Percentiles rank a stretch among this genome's conserved stretches.
These are phyloP conservation scores for Falco rusticolus DNA, from an alignment of 2,797 vertebrate species.

Conservation along the genomic window DNA sequence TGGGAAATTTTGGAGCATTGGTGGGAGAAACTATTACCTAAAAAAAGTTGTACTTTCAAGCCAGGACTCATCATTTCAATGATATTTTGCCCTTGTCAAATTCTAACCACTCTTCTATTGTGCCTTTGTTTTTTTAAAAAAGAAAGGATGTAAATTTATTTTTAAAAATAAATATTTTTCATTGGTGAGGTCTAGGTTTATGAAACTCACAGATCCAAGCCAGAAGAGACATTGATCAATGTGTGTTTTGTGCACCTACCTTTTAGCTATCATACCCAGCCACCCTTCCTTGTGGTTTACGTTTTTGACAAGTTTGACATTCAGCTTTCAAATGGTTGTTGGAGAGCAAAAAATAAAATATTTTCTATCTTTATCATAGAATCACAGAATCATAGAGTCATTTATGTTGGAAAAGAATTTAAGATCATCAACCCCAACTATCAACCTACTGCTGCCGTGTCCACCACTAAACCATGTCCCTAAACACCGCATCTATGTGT, in stretches of 20 bases:
- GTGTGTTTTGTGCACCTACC: not conserved
- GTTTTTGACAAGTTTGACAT: not conserved
- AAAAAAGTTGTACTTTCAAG: not conserved
- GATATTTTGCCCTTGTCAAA: not conserved
- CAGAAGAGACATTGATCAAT: not conserved
- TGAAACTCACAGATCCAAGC: not conserved
- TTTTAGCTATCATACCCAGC: not conserved
- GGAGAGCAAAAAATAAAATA: not conserved
- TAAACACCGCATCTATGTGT: no score
- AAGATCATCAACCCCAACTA: no score
- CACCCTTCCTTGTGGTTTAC: not conserved
- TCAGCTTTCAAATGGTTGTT: not conserved
- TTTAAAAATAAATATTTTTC: not conserved
- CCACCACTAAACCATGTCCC: no score
- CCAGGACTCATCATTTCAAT: not conserved
- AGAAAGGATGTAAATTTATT: not conserved
- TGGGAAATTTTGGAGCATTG: not conserved
- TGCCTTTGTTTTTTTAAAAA: not conserved
- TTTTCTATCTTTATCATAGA: not conserved
- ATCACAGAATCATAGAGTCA: no score
- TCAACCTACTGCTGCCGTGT: no score
- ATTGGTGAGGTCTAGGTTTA: not conserved
- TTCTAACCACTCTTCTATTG: not conserved
- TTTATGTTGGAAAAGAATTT: no score
- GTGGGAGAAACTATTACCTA: not conserved